phyloP scores from a whole-genome alignment of 2,888 invertebrate species.

The Stenurella melanura region DNA sequence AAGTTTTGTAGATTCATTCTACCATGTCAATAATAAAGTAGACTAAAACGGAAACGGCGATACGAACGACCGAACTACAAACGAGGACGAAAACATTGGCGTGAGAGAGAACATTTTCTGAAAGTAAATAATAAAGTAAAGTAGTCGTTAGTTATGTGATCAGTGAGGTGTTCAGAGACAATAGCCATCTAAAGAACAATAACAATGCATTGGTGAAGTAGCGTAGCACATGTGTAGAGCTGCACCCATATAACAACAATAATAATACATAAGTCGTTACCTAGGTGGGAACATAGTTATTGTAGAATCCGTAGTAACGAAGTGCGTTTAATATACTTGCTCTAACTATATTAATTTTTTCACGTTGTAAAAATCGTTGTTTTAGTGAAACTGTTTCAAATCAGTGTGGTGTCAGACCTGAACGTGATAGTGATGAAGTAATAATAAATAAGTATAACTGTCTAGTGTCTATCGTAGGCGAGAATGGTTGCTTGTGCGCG shows the following conservation, averaged over 20 bases:
- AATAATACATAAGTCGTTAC: background rate
- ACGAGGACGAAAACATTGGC: constrained; percentile 1
- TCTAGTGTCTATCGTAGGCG: background rate
- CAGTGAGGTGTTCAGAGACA: constrained; percentile 3
- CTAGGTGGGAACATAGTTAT: background rate
- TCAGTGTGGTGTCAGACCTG: background rate
- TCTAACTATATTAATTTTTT: background rate
- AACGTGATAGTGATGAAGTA: background rate
- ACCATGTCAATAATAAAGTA: constrained; percentile 7
- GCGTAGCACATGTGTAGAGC: constrained; percentile 5
- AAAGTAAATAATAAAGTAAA: constrained; percentile 2
- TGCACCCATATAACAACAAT: constrained; percentile 3
- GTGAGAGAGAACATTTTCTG: constrained; percentile 4
- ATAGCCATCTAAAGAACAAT: constrained; percentile 7
- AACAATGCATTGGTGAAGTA: background rate
- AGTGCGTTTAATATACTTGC: background rate
- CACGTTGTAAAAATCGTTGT: background rate
- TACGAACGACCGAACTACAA: constrained; percentile 7
- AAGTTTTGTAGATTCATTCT: constrained; percentile 1
- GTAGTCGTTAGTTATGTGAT: constrained; percentile 7
- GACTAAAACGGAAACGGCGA: constrained; percentile 7
- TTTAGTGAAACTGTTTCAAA: constrained; percentile 1
- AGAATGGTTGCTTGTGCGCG: constrained; percentile 7
- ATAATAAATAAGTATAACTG: background rate
- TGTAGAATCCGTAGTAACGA: constrained; percentile 5